Base-by-base conservation (phyloP, 2,888 invertebrate genomes). In the Protophormia terraenovae region DNA sequence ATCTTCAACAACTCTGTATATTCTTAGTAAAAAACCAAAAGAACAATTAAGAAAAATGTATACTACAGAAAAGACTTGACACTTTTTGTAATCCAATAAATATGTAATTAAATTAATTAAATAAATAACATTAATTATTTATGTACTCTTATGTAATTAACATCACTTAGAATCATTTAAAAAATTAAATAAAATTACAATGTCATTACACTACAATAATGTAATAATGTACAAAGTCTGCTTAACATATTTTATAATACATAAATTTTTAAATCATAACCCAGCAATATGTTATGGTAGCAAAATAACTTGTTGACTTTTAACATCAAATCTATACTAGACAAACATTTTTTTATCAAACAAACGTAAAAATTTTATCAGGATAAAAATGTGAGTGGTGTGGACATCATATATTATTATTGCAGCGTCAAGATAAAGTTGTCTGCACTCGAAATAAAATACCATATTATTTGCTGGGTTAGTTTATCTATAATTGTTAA, bases 41-140 rank as follows among this genome's bases (percentile, higher is more conserved):
- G 22, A 32, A 53, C 19, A 69, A 69, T 29, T 32, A 50, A 50
- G 27, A 27, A 41, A 58, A 75, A 38, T 38, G 41, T 76, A 75
- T 64, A 76, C 76, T 76, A 64, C 64, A 64, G 35, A 53, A 64
- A 76, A 76, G 75, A 76, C 75, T 76, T 76, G 75, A 64, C 27
- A 38, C n/a, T 53, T 41, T 66, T 64, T 64, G 75, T 53, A 53
- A 38, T 64, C 32, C 32, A 75, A 50, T 62, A 16, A 62, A 73
- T 22, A 14, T 2, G 62, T 38, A 24, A 0, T 35, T 35, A 22
- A 41, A 55, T 16, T 16, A 58, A 58, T 27, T 27, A 16, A 53
- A 27, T 2, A 16, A 38, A 16, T 55, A 24, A 62, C 24, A n/a
- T n/a, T n/a, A n/a, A 38, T 14, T 7, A 41, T n/a, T 41, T 66